These are phyloP conservation scores for Meloidogyne hapla DNA, from an alignment of 1,140 invertebrate species.

Conservation along the genomic window DNA sequence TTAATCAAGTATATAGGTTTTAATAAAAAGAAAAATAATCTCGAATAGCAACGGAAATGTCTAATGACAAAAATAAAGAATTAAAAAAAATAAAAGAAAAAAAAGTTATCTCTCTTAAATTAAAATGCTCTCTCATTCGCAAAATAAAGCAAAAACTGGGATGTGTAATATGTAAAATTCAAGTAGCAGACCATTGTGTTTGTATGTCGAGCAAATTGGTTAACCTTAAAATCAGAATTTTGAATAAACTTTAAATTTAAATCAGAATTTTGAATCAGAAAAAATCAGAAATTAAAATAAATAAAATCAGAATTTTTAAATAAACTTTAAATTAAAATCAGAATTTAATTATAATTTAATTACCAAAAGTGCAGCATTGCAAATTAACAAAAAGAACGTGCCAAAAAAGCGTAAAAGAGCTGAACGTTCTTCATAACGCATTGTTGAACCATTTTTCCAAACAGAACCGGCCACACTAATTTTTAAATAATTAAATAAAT, in stretches of 20 bases:
- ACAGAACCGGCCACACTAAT: slow-evolving; percentile 36
- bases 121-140: slow-evolving; percentile 45
- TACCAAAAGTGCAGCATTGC: slow-evolving; percentile 38
- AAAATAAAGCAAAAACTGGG: slow-evolving; percentile 44
- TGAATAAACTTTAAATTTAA: not conserved
- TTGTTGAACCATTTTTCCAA: slow-evolving; percentile 49
- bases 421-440: slow-evolving; percentile 43
- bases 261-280: too few relatives aligned
- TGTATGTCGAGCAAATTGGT: slow-evolving; percentile 47
- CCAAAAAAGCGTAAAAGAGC: slow-evolving; percentile 45
- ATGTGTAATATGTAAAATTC: slow-evolving; percentile 45
- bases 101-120: too few relatives aligned
- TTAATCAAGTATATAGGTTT: too few relatives aligned
- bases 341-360: not conserved
- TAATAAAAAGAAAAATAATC: too few relatives aligned
- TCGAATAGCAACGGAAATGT: too few relatives aligned
- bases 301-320: not conserved
- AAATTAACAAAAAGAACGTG: slow-evolving; percentile 42
- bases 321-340: not conserved
- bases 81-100: too few relatives aligned
- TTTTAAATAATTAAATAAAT: not conserved
- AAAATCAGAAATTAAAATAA: too few relatives aligned
- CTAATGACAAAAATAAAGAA: too few relatives aligned
- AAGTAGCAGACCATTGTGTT: slow-evolving; percentile 37
- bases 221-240: slow-evolving; percentile 10